Base-by-base conservation (phyloP, 2,113 vertebrate species). In the Bucco capensis region DNA sequence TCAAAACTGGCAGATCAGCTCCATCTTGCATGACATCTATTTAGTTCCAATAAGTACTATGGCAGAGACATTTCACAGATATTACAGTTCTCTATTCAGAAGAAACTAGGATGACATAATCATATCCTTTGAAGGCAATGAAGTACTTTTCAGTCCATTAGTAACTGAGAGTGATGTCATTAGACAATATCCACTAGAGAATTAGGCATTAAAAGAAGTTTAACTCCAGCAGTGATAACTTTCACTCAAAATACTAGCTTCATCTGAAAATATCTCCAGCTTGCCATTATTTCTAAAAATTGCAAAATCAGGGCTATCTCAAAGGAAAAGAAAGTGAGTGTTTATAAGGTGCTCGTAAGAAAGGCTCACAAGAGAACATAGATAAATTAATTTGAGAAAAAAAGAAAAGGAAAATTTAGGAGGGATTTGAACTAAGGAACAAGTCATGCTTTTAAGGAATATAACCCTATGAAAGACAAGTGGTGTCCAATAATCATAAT, bases 141-240 rank as follows among this genome's bases (percentile, higher is more conserved):
- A 86, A 91, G 69, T 74, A 40, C 86, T 94, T 95, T 93, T 77
- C 84, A 90, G 80, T 88, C 91, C 92, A 95, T 96, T 93, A 96
- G 89, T 61, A 90, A 81, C 33, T n/a, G 83, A 93, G 77, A 93
- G 88, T 15, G 3, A 89, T 81, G 83, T 86, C 95, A 88, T 94
- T 90, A 95, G 65, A 74, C 8, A 81, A 69, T 56, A 75, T 74
- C 53, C 86, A 40, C 56, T 21, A 14, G 40, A 61, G 91, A 92
- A 84, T 86, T 86, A 49, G 49, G 31, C 57, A 86, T 86, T 88
- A 76, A 74, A 83, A 83, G 37, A 88, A 88, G 70, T 93, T 95
- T 81, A 86, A 90, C 77, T 90, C 35, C 70, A 67, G 51, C 42
- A 67, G 12, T 1, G 11, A 23, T 22, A 73, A 47, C 56, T 88